Base-by-base conservation (phyloP, 2,797 vertebrate genomes). In the Melanotaenia pygmaea region DNA sequence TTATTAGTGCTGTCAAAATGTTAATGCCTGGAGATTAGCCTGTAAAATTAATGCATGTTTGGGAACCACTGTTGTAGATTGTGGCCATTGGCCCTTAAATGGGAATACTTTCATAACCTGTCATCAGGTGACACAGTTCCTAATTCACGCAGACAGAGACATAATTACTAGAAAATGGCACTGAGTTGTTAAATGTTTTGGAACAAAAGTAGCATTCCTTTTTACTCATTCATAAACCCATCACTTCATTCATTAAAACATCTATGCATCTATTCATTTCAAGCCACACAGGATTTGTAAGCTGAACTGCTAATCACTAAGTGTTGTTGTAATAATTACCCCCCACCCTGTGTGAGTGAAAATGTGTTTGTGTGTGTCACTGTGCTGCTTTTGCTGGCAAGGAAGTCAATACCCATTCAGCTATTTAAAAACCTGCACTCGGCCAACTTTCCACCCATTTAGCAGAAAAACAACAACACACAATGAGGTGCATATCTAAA, bases 371-470 rank as follows among this genome's bases (percentile, higher is more conserved):
- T 24, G 57, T 53, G 51, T 38, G 68, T 70, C 68, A 47, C 11
- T 60, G 56, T 60, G 45, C 8, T 71, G 62, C 47, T 66, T 35
- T n/a, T 75, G 64, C 60, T 68, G 70, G 59, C 2, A 20, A 78
- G 66, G 30, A 71, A 80, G 87, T 84, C 84, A 76, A 90, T 89
- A 89, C n/a, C 77, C 75, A 80, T 90, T 81, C 72, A 88, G 76
- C 84, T 87, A 87, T 91, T 88, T 88, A 76, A 90, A 86, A 89
- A 78, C 65, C 67, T 67, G 68, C 80, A 65, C 76, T 58, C 50
- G 62, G 77, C 87, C 84, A 78, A 82, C 85, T 90, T 87, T 90
- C 74, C 83, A 84, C 83, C 80, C 74, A 77, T 89, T 91, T 87
- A 89, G 89, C 86, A 88, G 45, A 86, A 90, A 74, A 82, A 79